Evolutionary conservation across 2,113 vertebrate genomes (phyloP).

Genomic region (Oostethus manadensis): DNA sequence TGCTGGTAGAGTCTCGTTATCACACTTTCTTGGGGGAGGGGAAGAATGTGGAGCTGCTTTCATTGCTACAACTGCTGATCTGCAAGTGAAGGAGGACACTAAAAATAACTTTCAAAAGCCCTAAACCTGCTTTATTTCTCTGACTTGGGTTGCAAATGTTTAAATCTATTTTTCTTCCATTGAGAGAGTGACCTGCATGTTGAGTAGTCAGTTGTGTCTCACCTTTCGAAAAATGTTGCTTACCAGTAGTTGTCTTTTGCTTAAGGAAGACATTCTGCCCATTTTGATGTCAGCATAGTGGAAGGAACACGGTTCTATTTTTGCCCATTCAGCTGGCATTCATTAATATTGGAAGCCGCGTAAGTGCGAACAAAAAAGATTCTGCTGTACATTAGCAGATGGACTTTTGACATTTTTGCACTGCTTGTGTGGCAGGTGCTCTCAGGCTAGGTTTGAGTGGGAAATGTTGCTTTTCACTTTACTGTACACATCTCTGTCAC

Average conservation of each 20-base stretch:
- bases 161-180: conserved; percentile 9
- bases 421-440: conserved; percentile 64
- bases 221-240: conserved; percentile 11
- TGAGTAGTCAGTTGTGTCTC: conserved; percentile 29
- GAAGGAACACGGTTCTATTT: conserved; percentile 52
- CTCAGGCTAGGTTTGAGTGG: conserved; percentile 17
- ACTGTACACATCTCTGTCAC: conserved; percentile 53
- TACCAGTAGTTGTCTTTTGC: conserved; percentile 27
- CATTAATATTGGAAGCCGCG: conserved; percentile 69
- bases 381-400: conserved; percentile 62
- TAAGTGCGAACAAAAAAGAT: conserved; percentile 36
- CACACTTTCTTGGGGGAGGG: conserved; percentile 58
- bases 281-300: conserved; percentile 48
- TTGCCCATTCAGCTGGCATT: conserved; percentile 50
- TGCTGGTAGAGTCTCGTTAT: conserved; percentile 65
- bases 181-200: conserved; percentile 16
- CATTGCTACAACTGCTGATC: conserved; percentile 62
- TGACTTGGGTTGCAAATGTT: conserved; percentile 9
- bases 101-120: conserved; percentile 49
- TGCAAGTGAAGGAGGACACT: conserved; percentile 47
- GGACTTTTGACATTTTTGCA: conserved; percentile 70
- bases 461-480: conserved; percentile 46
- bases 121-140: conserved; percentile 31
- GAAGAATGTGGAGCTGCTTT: conserved; percentile 49
- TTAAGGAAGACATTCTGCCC: conserved; percentile 32